A percentile compares a stretch with the other conserved stretches of the same genome.
Evolutionary conservation across 37 sponge, comb jelly and placozoan genomes (phyloP).

Genomic region (Crambe crambe): DNA sequence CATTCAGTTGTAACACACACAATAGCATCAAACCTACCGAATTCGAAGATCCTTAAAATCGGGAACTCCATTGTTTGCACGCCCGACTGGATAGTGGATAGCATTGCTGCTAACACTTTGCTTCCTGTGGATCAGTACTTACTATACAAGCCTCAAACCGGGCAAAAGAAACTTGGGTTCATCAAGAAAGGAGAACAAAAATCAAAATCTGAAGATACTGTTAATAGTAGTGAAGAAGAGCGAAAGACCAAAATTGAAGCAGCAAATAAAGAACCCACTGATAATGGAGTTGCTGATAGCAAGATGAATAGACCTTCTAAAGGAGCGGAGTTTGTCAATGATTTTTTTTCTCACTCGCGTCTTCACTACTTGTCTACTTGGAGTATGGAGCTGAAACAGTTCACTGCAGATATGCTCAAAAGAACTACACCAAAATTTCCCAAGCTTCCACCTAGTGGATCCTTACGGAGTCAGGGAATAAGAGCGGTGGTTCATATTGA

Average conservation of each 20-base stretch:
- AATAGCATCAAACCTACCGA: conserved; percentile 82
- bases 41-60: conserved; percentile 75
- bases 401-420: conserved; percentile 37
- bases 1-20: conserved; percentile 79
- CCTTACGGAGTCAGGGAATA: conserved; percentile 6
- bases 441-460: conserved; percentile 10
- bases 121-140: conserved; percentile 49
- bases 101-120: conserved; percentile 56
- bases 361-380: conserved; percentile 91
- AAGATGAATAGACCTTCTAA: neutral
- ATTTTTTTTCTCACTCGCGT: conserved; percentile 89
- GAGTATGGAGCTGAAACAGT: conserved; percentile 78
- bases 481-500: conserved; percentile 84
- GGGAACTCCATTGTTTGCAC: conserved; percentile 35
- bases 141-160: conserved; percentile 27
- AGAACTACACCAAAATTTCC: conserved; percentile 13
- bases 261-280: neutral
- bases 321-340: conserved; percentile 62
- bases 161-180: conserved; percentile 52
- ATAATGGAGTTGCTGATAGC: neutral
- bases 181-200: too few relatives aligned
- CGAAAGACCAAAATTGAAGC: neutral
- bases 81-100: conserved; percentile 70
- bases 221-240: neutral
- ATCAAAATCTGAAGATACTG: conserved; percentile 6